Conservation (phyloP, 2,113 vertebrate species). For the Microcebus lehilahytsara region DNA sequence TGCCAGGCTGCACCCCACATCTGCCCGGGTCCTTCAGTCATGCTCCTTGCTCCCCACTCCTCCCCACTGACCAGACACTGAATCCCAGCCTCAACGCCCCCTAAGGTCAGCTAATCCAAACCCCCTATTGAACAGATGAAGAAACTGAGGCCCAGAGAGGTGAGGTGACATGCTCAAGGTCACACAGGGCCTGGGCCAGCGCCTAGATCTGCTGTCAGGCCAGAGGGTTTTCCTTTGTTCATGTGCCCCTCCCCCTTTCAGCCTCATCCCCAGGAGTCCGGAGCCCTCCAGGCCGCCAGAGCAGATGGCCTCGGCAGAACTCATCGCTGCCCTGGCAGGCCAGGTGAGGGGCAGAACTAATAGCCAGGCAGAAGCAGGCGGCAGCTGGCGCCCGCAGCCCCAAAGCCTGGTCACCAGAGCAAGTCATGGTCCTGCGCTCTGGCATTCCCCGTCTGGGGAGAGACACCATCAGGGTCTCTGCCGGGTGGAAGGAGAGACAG, state of each 20-base stretch:
- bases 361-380: not conserved
- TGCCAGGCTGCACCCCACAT: not conserved
- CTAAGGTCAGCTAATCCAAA: not conserved
- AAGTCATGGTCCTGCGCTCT: not conserved
- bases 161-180: not conserved
- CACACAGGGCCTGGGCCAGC: not conserved
- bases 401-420: not conserved
- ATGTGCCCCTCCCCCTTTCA: not conserved
- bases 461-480: not conserved
- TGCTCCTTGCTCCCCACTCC: not conserved
- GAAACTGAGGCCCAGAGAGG: not conserved
- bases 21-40: not conserved
- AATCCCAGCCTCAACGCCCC: not conserved
- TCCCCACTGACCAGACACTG: not conserved
- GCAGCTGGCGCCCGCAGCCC: not conserved
- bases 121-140: not conserved
- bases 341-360: not conserved
- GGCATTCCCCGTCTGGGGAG: not conserved
- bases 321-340: not conserved
- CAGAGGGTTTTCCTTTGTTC: not conserved
- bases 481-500: not conserved
- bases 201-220: not conserved
- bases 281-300: not conserved
- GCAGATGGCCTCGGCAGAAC: conserved; percentile 43
- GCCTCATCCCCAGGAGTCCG: not conserved